Evolutionary conservation across 2,888 invertebrate genomes (phyloP), one percentile per base, ranked within the genome.

Genomic region (Cerastoderma edule): DNA sequence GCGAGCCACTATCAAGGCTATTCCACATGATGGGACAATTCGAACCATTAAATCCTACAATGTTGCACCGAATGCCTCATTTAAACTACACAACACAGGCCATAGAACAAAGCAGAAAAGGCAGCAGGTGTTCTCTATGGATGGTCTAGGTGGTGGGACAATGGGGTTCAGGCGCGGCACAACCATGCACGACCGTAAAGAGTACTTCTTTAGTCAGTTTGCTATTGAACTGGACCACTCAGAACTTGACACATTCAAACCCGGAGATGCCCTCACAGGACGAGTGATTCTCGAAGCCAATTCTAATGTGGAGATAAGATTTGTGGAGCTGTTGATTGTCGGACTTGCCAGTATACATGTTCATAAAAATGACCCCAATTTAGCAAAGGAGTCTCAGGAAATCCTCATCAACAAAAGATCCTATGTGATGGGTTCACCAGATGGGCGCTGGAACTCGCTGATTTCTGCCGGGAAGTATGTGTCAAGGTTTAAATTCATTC

Each of bases 391-490:
- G 0, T 72, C 80, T 8, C 80, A 82, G 57, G 91, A 91, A 75
- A 82, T 84, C 0, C 88, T 90, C 50, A 67, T 91, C 10, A 81
- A 80, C 60, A 91, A 91, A 75, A 75, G 88, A 39, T 88, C 87
- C 0, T 83, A 85, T 54, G 73, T 91, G 4, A 87, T 91, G 39
- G 90, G 90, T 8, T 84, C 88, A 0, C 78, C 85, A 4, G 87
- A 89, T 32, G 85, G 85, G 0, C 64, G 75, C 30, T 86, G 85
- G 85, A 84, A 81, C 16, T 86, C 87, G 0, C 72, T 91, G 27
- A 84, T 89, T 22, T 87, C 87, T 1, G 86, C 89, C 0, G 91
- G 91, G 5, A 84, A 87, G 56, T 91, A 91, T 79, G 85, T 87
- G 19, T 89, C 91, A 1, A 85, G 84, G 35, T 91, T 91, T 74